These are phyloP conservation scores for Eriocheir sinensis DNA, from an alignment of 1,140 invertebrate species.

Conservation along the genomic window DNA sequence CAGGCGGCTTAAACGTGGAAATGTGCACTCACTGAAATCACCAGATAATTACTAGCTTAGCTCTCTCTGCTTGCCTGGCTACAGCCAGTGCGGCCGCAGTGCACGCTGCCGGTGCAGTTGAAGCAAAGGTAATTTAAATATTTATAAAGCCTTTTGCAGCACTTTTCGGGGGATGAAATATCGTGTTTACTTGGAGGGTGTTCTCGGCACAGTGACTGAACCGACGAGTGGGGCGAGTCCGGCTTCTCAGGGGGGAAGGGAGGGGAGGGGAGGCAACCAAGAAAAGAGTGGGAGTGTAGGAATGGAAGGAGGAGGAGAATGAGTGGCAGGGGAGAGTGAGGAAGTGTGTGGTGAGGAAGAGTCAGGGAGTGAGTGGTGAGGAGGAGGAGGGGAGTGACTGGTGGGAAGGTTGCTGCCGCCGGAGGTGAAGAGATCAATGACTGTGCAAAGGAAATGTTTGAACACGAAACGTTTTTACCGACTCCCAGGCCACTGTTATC, in stretches of 20 bases:
- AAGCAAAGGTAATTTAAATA: conserved; percentile 26
- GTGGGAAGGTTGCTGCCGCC: neutral
- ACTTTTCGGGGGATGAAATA: neutral
- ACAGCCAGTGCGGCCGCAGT: neutral
- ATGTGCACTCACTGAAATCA: neutral
- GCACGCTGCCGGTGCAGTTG: neutral
- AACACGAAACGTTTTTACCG: conserved; percentile 10
- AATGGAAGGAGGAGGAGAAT: neutral
- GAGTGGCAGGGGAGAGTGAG: neutral
- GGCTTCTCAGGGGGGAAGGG: conserved; percentile 4
- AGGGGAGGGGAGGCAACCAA: too few species aligned
- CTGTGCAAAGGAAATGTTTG: conserved; percentile 24
- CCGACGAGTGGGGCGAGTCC: neutral
- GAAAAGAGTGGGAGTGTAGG: too few species aligned
- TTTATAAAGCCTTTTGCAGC: conserved; percentile 25
- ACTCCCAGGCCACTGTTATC: neutral
- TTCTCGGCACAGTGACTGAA: conserved; percentile 22
- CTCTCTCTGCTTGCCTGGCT: neutral
- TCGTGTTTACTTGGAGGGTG: conserved; percentile 8
- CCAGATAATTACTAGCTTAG: neutral
- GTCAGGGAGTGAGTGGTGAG: neutral
- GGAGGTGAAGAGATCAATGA: conserved; percentile 13
- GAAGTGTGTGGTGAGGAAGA: neutral
- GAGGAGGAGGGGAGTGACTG: too few species aligned
- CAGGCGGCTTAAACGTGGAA: neutral